Percentiles rank a stretch among this genome's conserved stretches.
Evolutionary conservation across 1,140 invertebrate genomes (phyloP).

Genomic region (Bombus waltoni): DNA sequence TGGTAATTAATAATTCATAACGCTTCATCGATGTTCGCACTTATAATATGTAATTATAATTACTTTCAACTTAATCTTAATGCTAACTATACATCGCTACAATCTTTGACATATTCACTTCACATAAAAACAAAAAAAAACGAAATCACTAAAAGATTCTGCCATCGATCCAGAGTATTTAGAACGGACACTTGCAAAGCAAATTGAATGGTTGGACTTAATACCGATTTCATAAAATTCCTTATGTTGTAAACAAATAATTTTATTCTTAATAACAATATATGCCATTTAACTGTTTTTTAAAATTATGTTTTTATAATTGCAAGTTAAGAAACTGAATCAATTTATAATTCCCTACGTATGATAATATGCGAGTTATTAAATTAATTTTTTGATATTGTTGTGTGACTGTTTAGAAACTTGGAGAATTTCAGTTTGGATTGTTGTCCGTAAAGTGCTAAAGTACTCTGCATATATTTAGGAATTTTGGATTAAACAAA

Average conservation of each 20-base stretch:
- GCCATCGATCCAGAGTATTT: slow-evolving; percentile 4
- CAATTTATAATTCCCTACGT: background rate
- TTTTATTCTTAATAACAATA: background rate
- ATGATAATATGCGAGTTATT: background rate
- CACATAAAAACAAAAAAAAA: slow-evolving; percentile 48
- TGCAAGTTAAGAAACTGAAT: background rate
- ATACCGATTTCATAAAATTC: slow-evolving; percentile 21
- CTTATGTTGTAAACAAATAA: background rate
- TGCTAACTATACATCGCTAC: slow-evolving; percentile 47
- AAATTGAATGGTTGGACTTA: background rate
- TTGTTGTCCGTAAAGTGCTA: too few relatives aligned
- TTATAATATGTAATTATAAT: slow-evolving; percentile 40
- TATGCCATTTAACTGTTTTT: background rate
- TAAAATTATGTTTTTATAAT: background rate
- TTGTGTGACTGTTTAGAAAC: too few relatives aligned
- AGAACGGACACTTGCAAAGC: background rate
- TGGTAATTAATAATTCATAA: slow-evolving; percentile 76
- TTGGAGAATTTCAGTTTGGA: too few relatives aligned
- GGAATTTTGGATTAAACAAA: too few relatives aligned
- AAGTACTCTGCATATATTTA: too few relatives aligned
- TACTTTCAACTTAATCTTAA: slow-evolving; percentile 37
- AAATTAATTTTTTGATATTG: background rate
- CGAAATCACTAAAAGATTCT: slow-evolving; percentile 33
- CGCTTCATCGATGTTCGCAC: slow-evolving; percentile 54
- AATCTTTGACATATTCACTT: slow-evolving; percentile 57